Conservation (phyloP, 2,113 vertebrate species). For the Malurus cyaneus region DNA sequence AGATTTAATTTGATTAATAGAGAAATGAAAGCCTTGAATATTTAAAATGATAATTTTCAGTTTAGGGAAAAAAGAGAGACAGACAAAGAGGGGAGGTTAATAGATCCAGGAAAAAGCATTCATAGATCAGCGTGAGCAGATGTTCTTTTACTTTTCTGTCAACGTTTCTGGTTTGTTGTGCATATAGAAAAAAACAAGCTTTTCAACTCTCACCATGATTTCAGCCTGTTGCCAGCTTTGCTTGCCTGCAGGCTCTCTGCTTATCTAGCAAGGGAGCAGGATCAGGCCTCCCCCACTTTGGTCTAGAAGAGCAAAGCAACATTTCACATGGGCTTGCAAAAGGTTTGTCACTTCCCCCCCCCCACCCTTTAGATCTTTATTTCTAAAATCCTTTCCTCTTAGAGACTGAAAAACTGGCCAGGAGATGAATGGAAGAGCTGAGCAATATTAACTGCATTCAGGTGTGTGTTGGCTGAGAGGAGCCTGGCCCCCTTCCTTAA, state of each 20-base stretch:
- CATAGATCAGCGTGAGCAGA: constrained; percentile 45
- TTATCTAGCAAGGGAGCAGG: neutral
- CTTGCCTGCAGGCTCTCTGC: constrained; percentile 62
- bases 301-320: constrained; percentile 27
- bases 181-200: constrained; percentile 57
- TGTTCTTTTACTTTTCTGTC: constrained; percentile 56
- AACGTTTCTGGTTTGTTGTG: constrained; percentile 33
- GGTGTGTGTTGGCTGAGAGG: constrained; percentile 1
- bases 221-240: constrained; percentile 53
- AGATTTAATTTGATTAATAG: constrained; percentile 63
- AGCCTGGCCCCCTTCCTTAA: neutral
- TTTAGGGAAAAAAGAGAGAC: neutral
- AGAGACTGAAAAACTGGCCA: neutral
- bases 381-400: constrained; percentile 49
- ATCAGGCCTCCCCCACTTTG: constrained; percentile 27
- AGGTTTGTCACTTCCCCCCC: constrained; percentile 1
- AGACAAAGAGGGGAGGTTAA: constrained; percentile 32
- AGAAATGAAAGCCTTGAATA: constrained; percentile 40
- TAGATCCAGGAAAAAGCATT: constrained; percentile 32
- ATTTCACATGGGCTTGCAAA: neutral
- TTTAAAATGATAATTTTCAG: constrained; percentile 56
- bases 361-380: constrained; percentile 1
- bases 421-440: constrained; percentile 21
- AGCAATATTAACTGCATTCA: constrained; percentile 42
- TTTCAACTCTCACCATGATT: constrained; percentile 34